A percentile compares a stretch with the other conserved stretches of the same genome.
Evolutionary conservation across 2,113 vertebrate species (phyloP).

Genomic region (Cyprichromis sp.): DNA sequence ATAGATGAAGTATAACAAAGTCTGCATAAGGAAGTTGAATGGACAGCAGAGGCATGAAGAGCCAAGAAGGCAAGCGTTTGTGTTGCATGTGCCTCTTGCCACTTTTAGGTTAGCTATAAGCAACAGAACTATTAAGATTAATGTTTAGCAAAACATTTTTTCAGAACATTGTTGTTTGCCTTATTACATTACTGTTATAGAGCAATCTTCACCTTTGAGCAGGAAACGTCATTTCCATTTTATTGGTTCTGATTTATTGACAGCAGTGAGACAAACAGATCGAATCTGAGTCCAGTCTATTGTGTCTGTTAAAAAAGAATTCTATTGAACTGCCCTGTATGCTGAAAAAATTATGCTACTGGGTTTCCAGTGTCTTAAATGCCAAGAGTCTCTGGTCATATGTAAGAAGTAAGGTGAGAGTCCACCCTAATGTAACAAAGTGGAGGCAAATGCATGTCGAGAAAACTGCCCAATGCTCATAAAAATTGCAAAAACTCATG

Average conservation of each 20-base stretch:
- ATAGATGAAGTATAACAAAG: not conserved
- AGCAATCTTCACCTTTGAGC: not conserved
- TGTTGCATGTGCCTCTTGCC: not conserved
- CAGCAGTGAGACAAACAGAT: not conserved
- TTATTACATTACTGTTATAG: not conserved
- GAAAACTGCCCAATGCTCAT: not conserved
- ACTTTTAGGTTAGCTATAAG: not conserved
- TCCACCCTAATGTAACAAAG: not conserved
- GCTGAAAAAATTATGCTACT: not conserved
- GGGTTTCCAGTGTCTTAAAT: not conserved
- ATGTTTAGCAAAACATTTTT: not conserved
- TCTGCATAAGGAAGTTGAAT: not conserved
- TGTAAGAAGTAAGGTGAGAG: rapidly evolving
- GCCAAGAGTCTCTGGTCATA: not conserved
- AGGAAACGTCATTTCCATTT: rapidly evolving
- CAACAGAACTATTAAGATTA: not conserved
- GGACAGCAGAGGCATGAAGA: not conserved
- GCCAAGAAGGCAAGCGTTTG: not conserved
- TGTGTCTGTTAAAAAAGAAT: not conserved
- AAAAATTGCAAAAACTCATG: not conserved
- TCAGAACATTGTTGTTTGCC: not conserved
- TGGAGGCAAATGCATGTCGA: not conserved
- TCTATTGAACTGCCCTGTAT: not conserved
- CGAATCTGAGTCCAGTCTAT: not conserved
- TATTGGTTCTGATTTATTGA: not conserved